Evolutionary conservation across 2,888 invertebrate genomes (phyloP).

Genomic region (Cephus rjabovi): DNA sequence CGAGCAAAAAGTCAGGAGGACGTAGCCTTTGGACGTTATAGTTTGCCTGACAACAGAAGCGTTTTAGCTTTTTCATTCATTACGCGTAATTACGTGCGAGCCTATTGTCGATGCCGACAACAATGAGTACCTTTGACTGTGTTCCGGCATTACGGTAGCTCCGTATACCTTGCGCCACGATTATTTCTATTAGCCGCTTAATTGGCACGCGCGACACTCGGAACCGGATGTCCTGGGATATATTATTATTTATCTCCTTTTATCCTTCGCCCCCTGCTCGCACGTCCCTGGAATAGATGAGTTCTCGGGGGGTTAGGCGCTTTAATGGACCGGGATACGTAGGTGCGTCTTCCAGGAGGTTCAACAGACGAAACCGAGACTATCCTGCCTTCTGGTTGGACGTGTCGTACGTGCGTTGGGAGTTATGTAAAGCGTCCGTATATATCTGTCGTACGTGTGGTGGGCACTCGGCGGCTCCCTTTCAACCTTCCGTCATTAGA

Average conservation of each 20-base stretch:
- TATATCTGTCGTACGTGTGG: conserved; percentile 31
- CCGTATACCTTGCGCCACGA: not conserved
- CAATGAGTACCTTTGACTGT: not conserved
- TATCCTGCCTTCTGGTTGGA: not conserved
- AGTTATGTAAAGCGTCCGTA: conserved; percentile 43
- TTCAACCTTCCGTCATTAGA: conserved; percentile 44
- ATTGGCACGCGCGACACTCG: not conserved
- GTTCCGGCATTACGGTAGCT: not conserved
- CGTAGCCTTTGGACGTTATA: conserved; percentile 45
- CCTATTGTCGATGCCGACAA: not conserved
- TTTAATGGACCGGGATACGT: not conserved
- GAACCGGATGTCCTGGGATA: not conserved
- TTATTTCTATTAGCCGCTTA: not conserved
- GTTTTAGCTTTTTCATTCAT: conserved; percentile 45
- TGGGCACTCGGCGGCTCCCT: conserved; percentile 39
- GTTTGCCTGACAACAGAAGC: conserved; percentile 27
- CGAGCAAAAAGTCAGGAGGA: conserved; percentile 20
- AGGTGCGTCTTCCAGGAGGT: not conserved
- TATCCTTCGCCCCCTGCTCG: not conserved
- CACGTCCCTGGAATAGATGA: not conserved
- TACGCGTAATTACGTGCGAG: conserved; percentile 26
- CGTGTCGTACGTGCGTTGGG: not conserved
- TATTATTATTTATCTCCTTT: not conserved
- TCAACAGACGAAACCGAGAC: not conserved
- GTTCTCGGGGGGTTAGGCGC: not conserved